These are phyloP conservation scores for Sarcophaga carnaria DNA, from an alignment of 2,888 invertebrate genomes.

Conservation along the genomic window DNA sequence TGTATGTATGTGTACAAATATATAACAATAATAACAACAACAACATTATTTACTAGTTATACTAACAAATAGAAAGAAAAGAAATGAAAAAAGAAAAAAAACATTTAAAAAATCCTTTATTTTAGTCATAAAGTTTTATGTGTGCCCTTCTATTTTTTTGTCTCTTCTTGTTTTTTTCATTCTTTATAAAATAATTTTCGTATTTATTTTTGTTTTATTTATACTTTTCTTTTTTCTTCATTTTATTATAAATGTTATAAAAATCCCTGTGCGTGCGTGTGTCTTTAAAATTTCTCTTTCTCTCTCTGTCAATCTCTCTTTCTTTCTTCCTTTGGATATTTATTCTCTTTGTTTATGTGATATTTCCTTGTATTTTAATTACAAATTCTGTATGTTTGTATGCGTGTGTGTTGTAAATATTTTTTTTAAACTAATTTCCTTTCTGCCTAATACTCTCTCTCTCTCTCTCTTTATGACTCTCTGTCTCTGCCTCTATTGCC, in stretches of 20 bases:
- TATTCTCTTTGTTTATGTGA: conserved; percentile 34
- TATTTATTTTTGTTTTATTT: conserved; percentile 3
- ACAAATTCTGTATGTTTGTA: conserved; percentile 28
- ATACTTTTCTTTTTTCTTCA: neutral
- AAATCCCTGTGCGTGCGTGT: conserved; percentile 22
- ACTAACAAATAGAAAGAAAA: conserved; percentile 2
- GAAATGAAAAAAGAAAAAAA: neutral
- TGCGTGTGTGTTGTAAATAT: conserved; percentile 8
- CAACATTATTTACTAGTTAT: conserved; percentile 20
- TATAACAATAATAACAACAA: neutral
- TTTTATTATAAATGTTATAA: neutral
- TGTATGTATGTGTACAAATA: conserved; percentile 1
- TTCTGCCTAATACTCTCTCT: no score
- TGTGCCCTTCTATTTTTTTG: conserved; percentile 66
- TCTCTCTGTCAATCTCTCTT: conserved; percentile 25
- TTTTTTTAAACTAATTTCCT: no score
- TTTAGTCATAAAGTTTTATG: conserved; percentile 65
- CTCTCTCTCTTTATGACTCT: no score
- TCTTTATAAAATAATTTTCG: conserved; percentile 39
- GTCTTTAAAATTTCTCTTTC: conserved; percentile 1
- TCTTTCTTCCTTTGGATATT: conserved; percentile 14
- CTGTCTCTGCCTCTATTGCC: no score
- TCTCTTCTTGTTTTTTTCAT: conserved; percentile 63
- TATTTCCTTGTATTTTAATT: conserved; percentile 3
- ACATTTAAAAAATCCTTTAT: conserved; percentile 58